phyloP scores from a whole-genome alignment of 2,888 invertebrate genomes.

The Bellardia pandia region DNA sequence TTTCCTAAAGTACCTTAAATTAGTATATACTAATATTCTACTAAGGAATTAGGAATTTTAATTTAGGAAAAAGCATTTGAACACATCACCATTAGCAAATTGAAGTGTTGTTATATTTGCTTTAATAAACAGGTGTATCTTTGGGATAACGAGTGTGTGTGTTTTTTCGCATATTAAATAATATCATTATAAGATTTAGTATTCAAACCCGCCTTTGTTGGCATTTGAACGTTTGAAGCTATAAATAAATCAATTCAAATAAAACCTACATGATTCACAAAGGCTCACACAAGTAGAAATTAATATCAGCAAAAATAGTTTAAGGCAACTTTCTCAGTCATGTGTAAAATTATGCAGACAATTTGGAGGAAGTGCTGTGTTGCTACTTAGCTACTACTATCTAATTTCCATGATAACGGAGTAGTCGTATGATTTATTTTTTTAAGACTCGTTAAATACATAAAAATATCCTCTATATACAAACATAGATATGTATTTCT shows the following conservation, averaged over 20 bases:
- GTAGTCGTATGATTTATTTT: neutral
- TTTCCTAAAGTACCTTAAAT: neutral
- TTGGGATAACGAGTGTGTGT: neutral
- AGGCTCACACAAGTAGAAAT: neutral
- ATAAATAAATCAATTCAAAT: slow-evolving; percentile 27
- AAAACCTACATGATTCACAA: neutral
- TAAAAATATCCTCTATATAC: neutral
- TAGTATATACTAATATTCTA: neutral
- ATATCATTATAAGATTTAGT: neutral
- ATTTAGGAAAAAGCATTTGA: neutral
- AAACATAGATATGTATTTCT: too few species aligned
- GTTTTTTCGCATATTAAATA: neutral
- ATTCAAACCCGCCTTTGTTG: neutral
- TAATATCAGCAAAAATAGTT: neutral
- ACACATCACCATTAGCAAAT: neutral
- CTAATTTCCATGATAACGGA: neutral
- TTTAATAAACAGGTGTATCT: neutral
- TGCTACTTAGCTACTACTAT: neutral
- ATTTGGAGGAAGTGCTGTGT: neutral
- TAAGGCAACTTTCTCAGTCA: neutral
- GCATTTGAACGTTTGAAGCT: slow-evolving; percentile 7
- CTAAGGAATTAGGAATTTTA: neutral
- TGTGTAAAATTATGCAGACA: neutral
- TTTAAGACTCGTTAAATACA: neutral
- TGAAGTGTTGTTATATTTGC: neutral